These are phyloP conservation scores for Pachyseris speciosa DNA, from an alignment of 64 coral and sea anemone genomes.

Conservation along the genomic window DNA sequence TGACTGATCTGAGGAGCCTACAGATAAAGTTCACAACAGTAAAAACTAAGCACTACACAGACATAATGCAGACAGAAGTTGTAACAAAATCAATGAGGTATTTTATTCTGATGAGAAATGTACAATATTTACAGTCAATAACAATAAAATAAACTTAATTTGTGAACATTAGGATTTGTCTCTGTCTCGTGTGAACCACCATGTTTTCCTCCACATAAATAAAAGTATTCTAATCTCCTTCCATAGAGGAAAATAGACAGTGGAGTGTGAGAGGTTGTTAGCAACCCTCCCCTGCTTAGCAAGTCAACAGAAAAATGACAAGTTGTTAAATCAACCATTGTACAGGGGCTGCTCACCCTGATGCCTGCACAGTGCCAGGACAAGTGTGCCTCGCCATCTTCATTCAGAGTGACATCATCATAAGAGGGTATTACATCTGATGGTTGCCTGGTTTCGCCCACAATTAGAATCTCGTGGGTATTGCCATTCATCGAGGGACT, in stretches of 20 bases:
- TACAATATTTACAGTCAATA: no score
- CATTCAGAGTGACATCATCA: constrained; percentile 23
- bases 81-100: no score
- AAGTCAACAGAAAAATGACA: constrained; percentile 58
- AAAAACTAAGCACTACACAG: no score
- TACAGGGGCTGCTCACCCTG: constrained; percentile 21
- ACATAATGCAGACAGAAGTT: no score
- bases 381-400: constrained; percentile 26
- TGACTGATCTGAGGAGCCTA: no score
- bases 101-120: no score
- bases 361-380: constrained; percentile 31
- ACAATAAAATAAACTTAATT: no score
- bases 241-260: constrained; percentile 56
- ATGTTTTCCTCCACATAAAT: no score
- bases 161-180: no score
- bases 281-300: constrained; percentile 70
- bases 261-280: constrained; percentile 60
- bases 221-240: constrained; percentile 31
- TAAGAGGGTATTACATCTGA: constrained; percentile 13
- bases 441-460: constrained; percentile 1
- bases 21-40: no score
- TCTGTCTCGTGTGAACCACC: no score
- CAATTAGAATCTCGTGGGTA: constrained; percentile 36
- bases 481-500: constrained; percentile 25
- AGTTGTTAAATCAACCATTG: constrained; percentile 4